Evolutionary conservation across 2,888 invertebrate genomes (phyloP).

Genomic region (Kryphioiulus occultus): DNA sequence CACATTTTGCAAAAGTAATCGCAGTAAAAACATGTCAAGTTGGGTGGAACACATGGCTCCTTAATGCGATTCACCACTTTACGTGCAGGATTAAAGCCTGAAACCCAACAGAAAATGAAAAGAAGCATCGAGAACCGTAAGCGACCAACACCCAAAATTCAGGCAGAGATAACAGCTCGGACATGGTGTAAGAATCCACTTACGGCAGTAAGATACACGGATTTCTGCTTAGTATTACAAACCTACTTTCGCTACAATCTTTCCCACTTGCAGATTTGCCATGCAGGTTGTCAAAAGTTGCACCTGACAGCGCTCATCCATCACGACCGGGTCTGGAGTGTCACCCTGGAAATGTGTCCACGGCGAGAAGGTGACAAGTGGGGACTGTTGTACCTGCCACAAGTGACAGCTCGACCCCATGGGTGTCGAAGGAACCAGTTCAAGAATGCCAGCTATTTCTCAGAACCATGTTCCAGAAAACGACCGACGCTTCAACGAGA

Average conservation of each 20-base stretch:
- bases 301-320: background rate
- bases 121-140: background rate
- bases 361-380: conserved; percentile 23
- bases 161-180: background rate
- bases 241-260: background rate
- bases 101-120: too few relatives aligned
- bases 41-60: too few relatives aligned
- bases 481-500: background rate
- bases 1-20: too few relatives aligned
- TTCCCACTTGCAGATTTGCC: background rate
- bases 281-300: background rate
- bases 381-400: conserved; percentile 17
- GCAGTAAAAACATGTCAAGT: too few relatives aligned
- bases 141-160: background rate
- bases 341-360: conserved; percentile 14
- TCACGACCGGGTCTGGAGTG: background rate
- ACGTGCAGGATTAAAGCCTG: too few relatives aligned
- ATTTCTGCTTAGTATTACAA: conserved; percentile 16
- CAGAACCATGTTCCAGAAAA: conserved; percentile 7
- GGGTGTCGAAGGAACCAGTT: background rate
- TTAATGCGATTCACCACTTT: too few relatives aligned
- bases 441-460: background rate
- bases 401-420: conserved; percentile 17
- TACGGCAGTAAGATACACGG: background rate
- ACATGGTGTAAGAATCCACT: background rate